Base-by-base conservation (phyloP, 2,113 vertebrate genomes). In the Helogale parvula region DNA sequence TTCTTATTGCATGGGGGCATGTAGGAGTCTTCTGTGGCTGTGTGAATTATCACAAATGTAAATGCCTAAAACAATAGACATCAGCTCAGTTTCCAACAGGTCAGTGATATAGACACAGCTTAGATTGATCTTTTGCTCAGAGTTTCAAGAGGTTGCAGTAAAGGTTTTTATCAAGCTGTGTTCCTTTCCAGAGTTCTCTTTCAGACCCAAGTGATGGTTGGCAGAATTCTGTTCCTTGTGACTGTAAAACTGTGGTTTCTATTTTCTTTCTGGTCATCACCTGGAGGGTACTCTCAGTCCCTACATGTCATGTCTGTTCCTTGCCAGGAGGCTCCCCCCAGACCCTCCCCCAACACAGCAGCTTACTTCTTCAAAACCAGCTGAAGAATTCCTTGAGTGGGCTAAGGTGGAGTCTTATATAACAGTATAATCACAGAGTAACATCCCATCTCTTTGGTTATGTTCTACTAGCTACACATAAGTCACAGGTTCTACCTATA, bases 221-320 rank as follows among this genome's bases (percentile, higher is more conserved):
- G 7, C 15, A 52, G 2, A 60, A 57, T 60, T 93, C 10, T 69
- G 1, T 94, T 90, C 8, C 7, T 86, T 83, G 23, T 41, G 2
- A 19, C 14, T 93, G 0, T 90, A 35, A 27, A 65, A 14, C 1
- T 7, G 6, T 72, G 1, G 16, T 68, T 31, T 9, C 14, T 57
- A 0, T 82, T 52, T 68, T 21, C 7, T 81, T 52, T 2, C 15
- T 27, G 6, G 27, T n/a, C 63, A 2, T 93, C 54, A 72, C 9
- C 27, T 27, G 10, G 52, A 0, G 1, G 1, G 3, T 2, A 4
- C 16, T 47, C 17, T 65, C 3, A 50, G 5, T 33, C 65, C 50
- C 3, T 35, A 38, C 1, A 60, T 1, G 29, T 7, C 3, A 0
- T 13, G 33, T 68, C 31, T 27, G 52, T 31, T 65, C 66, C 21